A percentile compares a stretch with the other conserved stretches of the same genome.
These are phyloP conservation scores for Oplegnathus fasciatus DNA, from an alignment of 2,113 vertebrate genomes.

Conservation along the genomic window DNA sequence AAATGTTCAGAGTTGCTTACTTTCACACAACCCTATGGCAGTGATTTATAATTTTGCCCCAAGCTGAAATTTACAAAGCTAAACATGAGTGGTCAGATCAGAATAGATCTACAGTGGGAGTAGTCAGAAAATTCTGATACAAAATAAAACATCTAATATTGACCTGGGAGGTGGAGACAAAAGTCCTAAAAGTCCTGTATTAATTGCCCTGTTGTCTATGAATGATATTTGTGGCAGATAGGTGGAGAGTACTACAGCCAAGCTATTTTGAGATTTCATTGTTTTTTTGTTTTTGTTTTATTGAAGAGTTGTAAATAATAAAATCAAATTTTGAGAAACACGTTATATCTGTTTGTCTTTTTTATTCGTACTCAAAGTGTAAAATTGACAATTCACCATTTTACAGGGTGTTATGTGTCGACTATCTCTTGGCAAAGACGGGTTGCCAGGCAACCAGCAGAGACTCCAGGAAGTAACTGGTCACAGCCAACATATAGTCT, in stretches of 20 bases:
- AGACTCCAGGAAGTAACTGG: no score
- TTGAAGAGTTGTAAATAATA: neutral
- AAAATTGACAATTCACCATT: no score
- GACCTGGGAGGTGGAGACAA: neutral
- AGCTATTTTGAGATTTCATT: no score
- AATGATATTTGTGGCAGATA: neutral
- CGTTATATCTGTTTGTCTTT: no score
- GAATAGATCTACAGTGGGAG: neutral
- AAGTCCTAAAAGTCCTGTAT: neutral
- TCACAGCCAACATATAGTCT: no score
- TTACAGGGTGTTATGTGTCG: no score
- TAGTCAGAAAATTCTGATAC: neutral
- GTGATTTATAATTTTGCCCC: neutral
- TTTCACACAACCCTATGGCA: neutral
- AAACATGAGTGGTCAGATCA: neutral
- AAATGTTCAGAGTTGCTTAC: neutral
- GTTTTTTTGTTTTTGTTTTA: no score
- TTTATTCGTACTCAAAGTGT: no score
- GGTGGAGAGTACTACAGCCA: neutral
- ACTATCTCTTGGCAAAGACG: no score
- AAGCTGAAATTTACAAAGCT: neutral
- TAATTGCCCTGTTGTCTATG: neutral
- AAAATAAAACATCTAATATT: neutral
- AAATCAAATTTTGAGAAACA: neutral
- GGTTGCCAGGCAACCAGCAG: no score